Percentiles rank a stretch among this genome's conserved stretches.
Evolutionary conservation across 2,888 invertebrate species (phyloP).

Genomic region (Temnothorax ravouxi): DNA sequence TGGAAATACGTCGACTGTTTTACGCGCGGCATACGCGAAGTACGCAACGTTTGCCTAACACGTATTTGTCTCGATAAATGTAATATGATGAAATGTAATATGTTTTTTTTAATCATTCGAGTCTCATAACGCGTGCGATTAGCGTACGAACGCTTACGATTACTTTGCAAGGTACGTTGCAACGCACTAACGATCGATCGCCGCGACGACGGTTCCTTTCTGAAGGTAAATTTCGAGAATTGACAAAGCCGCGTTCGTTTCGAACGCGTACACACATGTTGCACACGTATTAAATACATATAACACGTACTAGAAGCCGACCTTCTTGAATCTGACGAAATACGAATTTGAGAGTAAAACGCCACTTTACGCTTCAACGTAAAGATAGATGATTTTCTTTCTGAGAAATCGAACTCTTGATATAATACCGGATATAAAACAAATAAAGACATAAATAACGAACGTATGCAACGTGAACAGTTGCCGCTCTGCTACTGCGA

Average conservation of each 20-base stretch:
- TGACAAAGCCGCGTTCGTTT: conserved; percentile 39
- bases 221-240: conserved; percentile 42
- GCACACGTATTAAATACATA: conserved; percentile 20
- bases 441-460: conserved; percentile 65
- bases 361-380: conserved; percentile 78
- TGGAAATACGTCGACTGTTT: conserved; percentile 63
- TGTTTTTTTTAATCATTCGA: conserved; percentile 53
- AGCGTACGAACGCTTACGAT: conserved; percentile 25
- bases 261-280: conserved; percentile 13
- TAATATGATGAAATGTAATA: too few relatives aligned
- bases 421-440: conserved; percentile 69
- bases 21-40: conserved; percentile 60
- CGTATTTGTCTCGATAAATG: conserved; percentile 42
- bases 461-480: conserved; percentile 73
- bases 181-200: conserved; percentile 20
- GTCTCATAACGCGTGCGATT: conserved; percentile 43
- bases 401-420: conserved; percentile 78
- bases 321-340: conserved; percentile 69
- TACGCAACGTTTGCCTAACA: conserved; percentile 51
- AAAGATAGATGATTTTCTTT: conserved; percentile 78
- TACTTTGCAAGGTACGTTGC: conserved; percentile 38
- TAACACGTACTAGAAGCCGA: conserved; percentile 65
- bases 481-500: conserved; percentile 79
- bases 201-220: conserved; percentile 20
- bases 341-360: conserved; percentile 70